Conservation (phyloP, 2,113 vertebrate genomes). For the Hirundichthys speculiger region DNA sequence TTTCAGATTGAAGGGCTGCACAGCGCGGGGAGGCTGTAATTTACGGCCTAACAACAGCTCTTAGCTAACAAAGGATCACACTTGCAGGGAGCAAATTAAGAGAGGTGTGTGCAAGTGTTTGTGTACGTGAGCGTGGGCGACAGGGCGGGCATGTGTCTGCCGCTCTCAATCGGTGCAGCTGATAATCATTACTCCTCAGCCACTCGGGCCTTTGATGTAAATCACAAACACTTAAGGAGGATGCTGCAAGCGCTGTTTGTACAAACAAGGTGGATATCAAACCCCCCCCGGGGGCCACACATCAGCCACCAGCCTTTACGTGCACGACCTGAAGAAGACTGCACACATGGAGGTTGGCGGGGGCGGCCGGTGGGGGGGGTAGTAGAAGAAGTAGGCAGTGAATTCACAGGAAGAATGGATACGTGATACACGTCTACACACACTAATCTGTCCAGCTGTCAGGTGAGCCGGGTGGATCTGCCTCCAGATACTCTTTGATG, state of each 20-base stretch:
- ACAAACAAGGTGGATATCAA: conserved; percentile 44
- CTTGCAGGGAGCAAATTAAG: conserved; percentile 14
- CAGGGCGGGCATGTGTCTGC: conserved; percentile 41
- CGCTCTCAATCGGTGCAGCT: conserved; percentile 56
- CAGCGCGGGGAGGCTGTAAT: conserved; percentile 41
- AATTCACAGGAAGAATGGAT: conserved; percentile 22
- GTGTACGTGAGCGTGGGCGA: conserved; percentile 20
- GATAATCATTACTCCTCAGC: conserved; percentile 58
- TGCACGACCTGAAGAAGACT: background rate
- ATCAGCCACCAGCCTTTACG: conserved; percentile 8
- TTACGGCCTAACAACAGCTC: conserved; percentile 42
- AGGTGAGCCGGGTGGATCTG: conserved; percentile 54
- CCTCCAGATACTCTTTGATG: conserved; percentile 54
- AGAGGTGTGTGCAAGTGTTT: conserved; percentile 28
- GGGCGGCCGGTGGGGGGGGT: no score
- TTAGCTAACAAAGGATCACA: conserved; percentile 32
- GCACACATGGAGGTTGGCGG: no score
- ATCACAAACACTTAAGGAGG: conserved; percentile 49
- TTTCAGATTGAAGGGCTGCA: conserved; percentile 47
- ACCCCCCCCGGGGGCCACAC: conserved; percentile 12
- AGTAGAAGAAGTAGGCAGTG: no score
- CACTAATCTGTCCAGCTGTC: conserved; percentile 60
- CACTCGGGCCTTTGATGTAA: conserved; percentile 58
- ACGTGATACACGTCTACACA: conserved; percentile 3
- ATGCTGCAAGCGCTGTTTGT: conserved; percentile 55